A percentile compares a stretch with the other conserved stretches of the same genome.
Evolutionary conservation across 1,140 invertebrate species (phyloP).

Genomic region (Nylanderia fulva): DNA sequence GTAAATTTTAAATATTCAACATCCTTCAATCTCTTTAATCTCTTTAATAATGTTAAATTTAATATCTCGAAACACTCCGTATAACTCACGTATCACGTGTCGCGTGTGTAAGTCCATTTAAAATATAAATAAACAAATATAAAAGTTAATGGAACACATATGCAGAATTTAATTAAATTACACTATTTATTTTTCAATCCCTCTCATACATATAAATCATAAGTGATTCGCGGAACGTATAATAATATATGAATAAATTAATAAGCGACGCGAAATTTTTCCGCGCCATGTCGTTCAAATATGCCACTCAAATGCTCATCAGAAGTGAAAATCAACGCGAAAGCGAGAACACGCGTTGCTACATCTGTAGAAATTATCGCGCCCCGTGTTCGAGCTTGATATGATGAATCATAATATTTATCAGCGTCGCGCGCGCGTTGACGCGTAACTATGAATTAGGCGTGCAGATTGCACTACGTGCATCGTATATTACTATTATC

Average conservation of each 20-base stretch:
- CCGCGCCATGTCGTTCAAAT: background rate
- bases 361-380: background rate
- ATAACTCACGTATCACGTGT: too few species aligned
- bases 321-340: slow-evolving; percentile 6
- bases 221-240: background rate
- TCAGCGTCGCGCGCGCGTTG: background rate
- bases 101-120: background rate
- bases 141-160: background rate
- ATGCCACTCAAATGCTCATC: background rate
- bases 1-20: too few species aligned
- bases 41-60: too few species aligned
- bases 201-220: background rate
- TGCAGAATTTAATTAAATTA: background rate
- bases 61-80: too few species aligned
- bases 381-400: background rate
- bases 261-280: slow-evolving; percentile 1
- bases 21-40: too few species aligned
- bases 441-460: slow-evolving; percentile 22
- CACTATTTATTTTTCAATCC: background rate
- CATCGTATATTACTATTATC: slow-evolving; percentile 38
- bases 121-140: background rate
- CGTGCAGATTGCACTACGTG: slow-evolving; percentile 28
- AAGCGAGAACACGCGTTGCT: background rate
- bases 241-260: background rate
- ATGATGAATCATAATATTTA: slow-evolving; percentile 49